phyloP scores from a whole-genome alignment of 1,140 invertebrate species.

The Conus betulinus region DNA sequence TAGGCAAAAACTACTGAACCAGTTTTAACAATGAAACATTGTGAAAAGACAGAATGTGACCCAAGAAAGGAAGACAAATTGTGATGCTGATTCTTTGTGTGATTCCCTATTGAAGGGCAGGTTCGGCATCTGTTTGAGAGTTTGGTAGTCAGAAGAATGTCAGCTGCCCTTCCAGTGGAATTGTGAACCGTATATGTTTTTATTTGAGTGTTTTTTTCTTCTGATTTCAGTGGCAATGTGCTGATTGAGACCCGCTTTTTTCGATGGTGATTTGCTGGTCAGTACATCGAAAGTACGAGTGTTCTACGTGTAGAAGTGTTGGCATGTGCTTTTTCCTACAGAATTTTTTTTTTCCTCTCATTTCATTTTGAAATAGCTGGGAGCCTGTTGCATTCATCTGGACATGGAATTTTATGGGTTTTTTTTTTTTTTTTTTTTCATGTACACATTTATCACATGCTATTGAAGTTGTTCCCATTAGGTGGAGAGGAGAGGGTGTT shows the following conservation, averaged over 20 bases:
- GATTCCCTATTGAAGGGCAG: too few species aligned
- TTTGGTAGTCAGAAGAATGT: too few species aligned
- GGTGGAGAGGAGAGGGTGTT: background rate
- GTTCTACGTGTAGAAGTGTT: slow-evolving; percentile 88
- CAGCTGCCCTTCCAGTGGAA: too few species aligned
- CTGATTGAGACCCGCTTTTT: slow-evolving; percentile 99
- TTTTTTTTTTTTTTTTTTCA: background rate
- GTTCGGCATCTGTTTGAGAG: too few species aligned
- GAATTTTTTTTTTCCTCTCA: background rate
- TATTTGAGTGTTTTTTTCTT: slow-evolving; percentile 45
- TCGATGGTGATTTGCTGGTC: slow-evolving; percentile 95
- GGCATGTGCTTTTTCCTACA: background rate
- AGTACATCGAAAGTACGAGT: slow-evolving; percentile 96
- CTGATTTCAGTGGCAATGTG: slow-evolving; percentile 92
- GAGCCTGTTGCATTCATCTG: background rate
- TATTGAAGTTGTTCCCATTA: background rate
- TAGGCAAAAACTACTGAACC: too few species aligned
- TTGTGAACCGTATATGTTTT: background rate
- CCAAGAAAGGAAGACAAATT: too few species aligned
- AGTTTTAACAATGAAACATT: too few species aligned
- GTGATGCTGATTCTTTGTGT: too few species aligned
- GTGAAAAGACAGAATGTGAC: too few species aligned
- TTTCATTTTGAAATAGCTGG: background rate
- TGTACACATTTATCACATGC: background rate
- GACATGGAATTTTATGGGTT: background rate